phyloP scores from a whole-genome alignment of 2,888 invertebrate species.

The Apamea sordens region DNA sequence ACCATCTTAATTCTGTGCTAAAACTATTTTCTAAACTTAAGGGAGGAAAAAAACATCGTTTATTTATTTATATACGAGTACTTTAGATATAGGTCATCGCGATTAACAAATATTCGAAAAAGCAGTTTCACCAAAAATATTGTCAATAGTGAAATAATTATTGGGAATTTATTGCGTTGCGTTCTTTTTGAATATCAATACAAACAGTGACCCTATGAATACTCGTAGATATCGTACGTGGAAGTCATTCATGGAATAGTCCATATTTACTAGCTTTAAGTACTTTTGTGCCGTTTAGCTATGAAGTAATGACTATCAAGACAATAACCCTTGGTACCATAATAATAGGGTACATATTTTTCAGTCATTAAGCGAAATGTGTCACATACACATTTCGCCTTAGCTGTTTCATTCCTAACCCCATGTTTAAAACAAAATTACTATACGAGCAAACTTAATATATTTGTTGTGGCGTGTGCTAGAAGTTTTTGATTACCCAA shows the following conservation, averaged over 20 bases:
- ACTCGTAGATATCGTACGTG: conserved; percentile 11
- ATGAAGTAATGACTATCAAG: conserved; percentile 11
- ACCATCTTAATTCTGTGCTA: background rate
- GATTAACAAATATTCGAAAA: background rate
- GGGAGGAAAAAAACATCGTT: background rate
- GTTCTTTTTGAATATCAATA: conserved; percentile 57
- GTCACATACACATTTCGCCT: background rate
- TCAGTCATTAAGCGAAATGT: conserved; percentile 18
- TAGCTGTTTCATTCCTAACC: background rate
- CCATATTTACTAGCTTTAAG: conserved; percentile 39
- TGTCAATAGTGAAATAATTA: conserved; percentile 33
- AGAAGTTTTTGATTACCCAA: conserved; percentile 30
- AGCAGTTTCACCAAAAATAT: conserved; percentile 28
- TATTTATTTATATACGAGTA: background rate
- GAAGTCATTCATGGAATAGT: conserved; percentile 20
- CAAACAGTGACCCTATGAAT: conserved; percentile 36
- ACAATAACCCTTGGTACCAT: conserved; percentile 11
- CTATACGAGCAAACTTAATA: conserved; percentile 13
- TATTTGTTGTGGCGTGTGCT: conserved; percentile 1
- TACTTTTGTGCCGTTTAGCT: conserved; percentile 20
- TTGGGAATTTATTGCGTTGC: conserved; percentile 43
- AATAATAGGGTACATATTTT: conserved; percentile 23
- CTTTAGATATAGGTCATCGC: background rate
- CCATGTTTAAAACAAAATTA: conserved; percentile 22
- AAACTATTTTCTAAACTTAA: background rate